Base-by-base conservation (phyloP, 2,888 invertebrate genomes). In the Chrysina gloriosa region DNA sequence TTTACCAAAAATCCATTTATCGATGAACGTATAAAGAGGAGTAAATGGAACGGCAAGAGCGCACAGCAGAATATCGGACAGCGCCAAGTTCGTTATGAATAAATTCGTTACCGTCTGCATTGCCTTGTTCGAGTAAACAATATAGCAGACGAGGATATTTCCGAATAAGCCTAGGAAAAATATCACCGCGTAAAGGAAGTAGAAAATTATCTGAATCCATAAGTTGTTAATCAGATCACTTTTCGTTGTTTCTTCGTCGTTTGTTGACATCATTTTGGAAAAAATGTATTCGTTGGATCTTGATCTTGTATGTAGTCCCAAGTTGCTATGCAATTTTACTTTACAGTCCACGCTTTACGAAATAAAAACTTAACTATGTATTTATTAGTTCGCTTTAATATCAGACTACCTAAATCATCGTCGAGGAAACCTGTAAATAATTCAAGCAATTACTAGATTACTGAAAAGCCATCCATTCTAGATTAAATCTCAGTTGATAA, bases 81-180 rank as follows among this genome's bases (percentile, higher is more conserved):
- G 83, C 0, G 96, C 96, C 75, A 96, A 84, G 79, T 96, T 96
- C 7, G 93, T 92, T 78, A 96, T 96, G 84, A 96, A 96, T 63
- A 94, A 88, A 80, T 96, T 96, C 11, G 96, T 96, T 58, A 96
- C 95, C 0, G 95, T 94, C 83, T 95, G 95, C 95, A 96, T 96
- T 42, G 92, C 89, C 76, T 89, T 89, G 80, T 95, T 95, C 4
- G 92, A 86, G 68, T 91, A 89, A 1, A 96, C 95, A 2, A 95
- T 94, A 80, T 90, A 95, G 78, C 94, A 93, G 21, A 96, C 95
- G 9, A 96, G 84, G 3, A 89, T 89, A 80, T 95, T 95, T 4
- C 94, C 95, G 73, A 90, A 90, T 0, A 94, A 85, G 0, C 96
- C 96, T 9, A 94, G 84, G 0, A 92, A 84, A 80, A 96, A 96